Conservation (phyloP, 2,113 vertebrate genomes). For the Ptyas mucosa region DNA sequence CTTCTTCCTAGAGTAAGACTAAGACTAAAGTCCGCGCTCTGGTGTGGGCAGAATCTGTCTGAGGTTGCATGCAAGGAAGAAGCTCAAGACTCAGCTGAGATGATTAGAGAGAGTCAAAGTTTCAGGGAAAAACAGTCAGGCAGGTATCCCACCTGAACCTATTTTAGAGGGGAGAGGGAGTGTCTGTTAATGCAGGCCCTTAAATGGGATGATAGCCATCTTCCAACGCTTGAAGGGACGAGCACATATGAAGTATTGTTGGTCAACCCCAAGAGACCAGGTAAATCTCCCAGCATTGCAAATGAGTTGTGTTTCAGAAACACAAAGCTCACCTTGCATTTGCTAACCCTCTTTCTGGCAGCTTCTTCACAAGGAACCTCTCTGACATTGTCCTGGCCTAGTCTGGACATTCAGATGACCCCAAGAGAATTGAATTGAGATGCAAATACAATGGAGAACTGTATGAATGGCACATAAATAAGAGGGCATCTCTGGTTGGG, state of each 20-base stretch:
- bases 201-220: neutral
- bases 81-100: rapidly evolving
- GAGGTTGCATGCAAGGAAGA: rapidly evolving
- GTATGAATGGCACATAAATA: neutral
- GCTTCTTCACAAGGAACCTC: neutral
- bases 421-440: neutral
- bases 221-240: neutral
- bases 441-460: neutral
- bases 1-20: neutral
- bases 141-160: neutral
- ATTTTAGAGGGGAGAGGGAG: neutral
- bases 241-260: neutral
- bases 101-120: neutral
- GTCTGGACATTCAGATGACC: constrained; percentile 12
- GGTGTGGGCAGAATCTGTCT: neutral
- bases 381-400: neutral
- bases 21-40: neutral
- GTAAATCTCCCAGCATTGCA: neutral
- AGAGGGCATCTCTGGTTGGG: neutral
- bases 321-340: neutral
- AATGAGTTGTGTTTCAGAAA: neutral
- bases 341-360: neutral
- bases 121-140: neutral
- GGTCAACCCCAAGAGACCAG: neutral
- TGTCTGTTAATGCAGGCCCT: neutral